Evolutionary conservation across 2,113 vertebrate genomes (phyloP), one percentile per base, ranked within the genome.

Genomic region (Gallinago jamesoni): DNA sequence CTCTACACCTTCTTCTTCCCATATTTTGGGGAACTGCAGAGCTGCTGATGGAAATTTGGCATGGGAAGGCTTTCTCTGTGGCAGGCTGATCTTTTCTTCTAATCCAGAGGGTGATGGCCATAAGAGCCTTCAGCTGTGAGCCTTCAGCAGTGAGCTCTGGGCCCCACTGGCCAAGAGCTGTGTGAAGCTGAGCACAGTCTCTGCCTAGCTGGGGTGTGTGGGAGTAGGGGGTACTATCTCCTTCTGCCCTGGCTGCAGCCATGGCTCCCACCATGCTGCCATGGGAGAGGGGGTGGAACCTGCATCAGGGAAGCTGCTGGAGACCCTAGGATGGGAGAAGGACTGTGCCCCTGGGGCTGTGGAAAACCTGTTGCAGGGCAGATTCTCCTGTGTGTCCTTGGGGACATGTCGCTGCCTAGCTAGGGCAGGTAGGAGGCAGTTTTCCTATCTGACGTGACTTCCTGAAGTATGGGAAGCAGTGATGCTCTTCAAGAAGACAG

Each of bases 171-270:
- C 78, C 4, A 4, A 77, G 50, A 75, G 21, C 52, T 0, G 0
- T 6, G 28, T 2, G 3, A 47, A 75, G 25, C 63, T 0, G 0
- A 33, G 28, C 4, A 9, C 33, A 5, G 45, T 28, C 22, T 90
- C 35, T 1, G 15, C 55, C 47, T 35, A 14, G 23, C 33, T 0
- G 0, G 12, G 21, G 14, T 39, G 11, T 14, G 20, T 30, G 20
- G 17, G 33, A 87, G 16, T 22, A 77, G 72, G 30, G 55, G 57
- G 9, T 5, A 1, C 39, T 20, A 0, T 56, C 17, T 59, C 23
- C 24, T 8, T 70, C 35, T 77, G 57, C 10, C 30, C 5, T 13
- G 1, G 1, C 33, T 64, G 8, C 20, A 24, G 50, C 1, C 1
- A 17, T 39, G 30, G 16, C 41, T 82, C 35, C 56, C 3, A 3